Evolutionary conservation across 2,797 vertebrate species (phyloP).

Genomic region (Alauda arvensis): DNA sequence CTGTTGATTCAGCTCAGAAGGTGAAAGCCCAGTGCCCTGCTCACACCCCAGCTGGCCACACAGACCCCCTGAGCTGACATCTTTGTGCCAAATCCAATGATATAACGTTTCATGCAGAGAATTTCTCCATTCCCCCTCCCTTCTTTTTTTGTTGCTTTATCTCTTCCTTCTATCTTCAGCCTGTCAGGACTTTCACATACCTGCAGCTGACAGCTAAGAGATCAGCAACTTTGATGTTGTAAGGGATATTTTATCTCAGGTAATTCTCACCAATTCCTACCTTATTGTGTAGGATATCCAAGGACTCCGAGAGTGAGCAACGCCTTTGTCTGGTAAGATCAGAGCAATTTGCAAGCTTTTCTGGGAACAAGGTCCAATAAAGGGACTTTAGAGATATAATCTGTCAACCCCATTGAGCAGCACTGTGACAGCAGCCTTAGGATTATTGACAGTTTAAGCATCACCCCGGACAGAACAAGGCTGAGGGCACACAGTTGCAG

Average conservation of each 20-base stretch:
- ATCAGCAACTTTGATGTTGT: slow-evolving; percentile 85
- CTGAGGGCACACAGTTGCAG: not conserved
- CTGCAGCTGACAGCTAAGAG: slow-evolving; percentile 74
- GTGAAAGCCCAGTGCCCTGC: slow-evolving; percentile 18
- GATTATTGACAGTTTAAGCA: slow-evolving; percentile 67
- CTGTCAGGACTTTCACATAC: slow-evolving; percentile 75
- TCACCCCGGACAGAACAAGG: slow-evolving; percentile 45
- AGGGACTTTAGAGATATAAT: slow-evolving; percentile 81
- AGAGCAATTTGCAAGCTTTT: slow-evolving; percentile 91
- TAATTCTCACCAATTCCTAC: slow-evolving; percentile 83
- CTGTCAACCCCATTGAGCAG: slow-evolving; percentile 76
- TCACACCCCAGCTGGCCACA: slow-evolving; percentile 14
- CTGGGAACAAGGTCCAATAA: slow-evolving; percentile 81
- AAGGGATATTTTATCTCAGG: slow-evolving; percentile 78
- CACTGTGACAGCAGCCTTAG: slow-evolving; percentile 53
- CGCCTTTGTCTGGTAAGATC: slow-evolving; percentile 86
- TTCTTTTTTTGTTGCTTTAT: slow-evolving; percentile 62
- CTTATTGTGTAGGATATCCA: slow-evolving; percentile 75
- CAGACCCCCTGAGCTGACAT: slow-evolving; percentile 36
- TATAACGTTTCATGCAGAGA: slow-evolving; percentile 23
- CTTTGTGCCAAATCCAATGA: slow-evolving; percentile 31
- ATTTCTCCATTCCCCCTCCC: slow-evolving; percentile 14
- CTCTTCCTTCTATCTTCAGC: slow-evolving; percentile 66
- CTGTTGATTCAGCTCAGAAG: not conserved
- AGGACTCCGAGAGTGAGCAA: slow-evolving; percentile 77